Evolutionary conservation across 2,113 vertebrate genomes (phyloP), one percentile per base, ranked within the genome.

Genomic region (Circaetus gallicus): DNA sequence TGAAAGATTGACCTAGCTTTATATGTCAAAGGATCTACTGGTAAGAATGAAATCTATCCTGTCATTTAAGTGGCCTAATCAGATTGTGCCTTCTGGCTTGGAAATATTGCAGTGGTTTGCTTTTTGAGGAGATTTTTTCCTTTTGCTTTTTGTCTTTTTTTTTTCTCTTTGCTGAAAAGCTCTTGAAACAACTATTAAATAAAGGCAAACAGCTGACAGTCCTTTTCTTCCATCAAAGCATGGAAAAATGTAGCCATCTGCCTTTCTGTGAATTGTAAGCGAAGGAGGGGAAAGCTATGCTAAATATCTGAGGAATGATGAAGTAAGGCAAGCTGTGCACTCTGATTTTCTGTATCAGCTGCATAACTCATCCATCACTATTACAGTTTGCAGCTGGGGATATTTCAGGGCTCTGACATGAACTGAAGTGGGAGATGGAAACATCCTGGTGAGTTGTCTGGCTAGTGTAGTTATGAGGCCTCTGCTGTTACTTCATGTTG

Each of bases 241-340:
- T 70, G 12, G 36, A 78, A 84, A 93, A 69, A 72, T 61, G 40
- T 43, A 82, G 62, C 22, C 81, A 53, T 91, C 80, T 97, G 82
- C 43, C 79, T 92, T 96, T 67, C 82, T 80, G 26, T 63, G 56
- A 80, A 47, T 69, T 82, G 24, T 50, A 82, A 83, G 38, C 69
- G 58, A 71, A 94, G 86, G 59, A 85, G 87, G 53, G 71, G 61
- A 93, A 93, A 95, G 69, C 63, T 80, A 97, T 92, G 77, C 83
- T 92, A 92, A 96, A 21, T 65, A 96, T 95, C 71, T 88, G 42
- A 96, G 70, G 95, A 97, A 94, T 66, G 62, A 89, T 55, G 77
- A 90, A 94, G 65, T 45, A 77, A 85, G 71, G 89, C 32, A 55
- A 93, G 66, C 65, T 66, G 62, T 77, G 50, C 25, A 13, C 58